Percentiles rank a stretch among this genome's conserved stretches.
Conservation (phyloP, 2,797 vertebrate species). For the Enteromius afrohamiltoni region DNA sequence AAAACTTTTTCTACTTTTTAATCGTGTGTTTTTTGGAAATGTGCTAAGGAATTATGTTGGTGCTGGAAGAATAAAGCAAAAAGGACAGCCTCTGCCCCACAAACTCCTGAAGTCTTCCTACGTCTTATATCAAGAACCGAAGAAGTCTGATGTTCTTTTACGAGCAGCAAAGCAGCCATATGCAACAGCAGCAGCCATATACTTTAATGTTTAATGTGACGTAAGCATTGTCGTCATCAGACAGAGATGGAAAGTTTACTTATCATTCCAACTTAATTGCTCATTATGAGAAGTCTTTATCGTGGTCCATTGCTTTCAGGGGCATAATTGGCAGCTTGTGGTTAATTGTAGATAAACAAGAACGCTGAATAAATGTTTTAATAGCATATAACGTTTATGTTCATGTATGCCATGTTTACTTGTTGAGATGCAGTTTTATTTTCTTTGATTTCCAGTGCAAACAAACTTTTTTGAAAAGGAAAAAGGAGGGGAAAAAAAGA, state of each 20-base stretch:
- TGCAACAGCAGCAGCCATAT: slow-evolving; percentile 42
- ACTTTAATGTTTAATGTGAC: slow-evolving; percentile 5
- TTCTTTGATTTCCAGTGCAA: slow-evolving; percentile 10
- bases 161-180: slow-evolving; percentile 17
- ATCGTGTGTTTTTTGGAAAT: slow-evolving; percentile 39
- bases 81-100: slow-evolving; percentile 19
- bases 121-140: slow-evolving; percentile 37
- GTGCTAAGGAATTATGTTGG: slow-evolving; percentile 43
- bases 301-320: slow-evolving; percentile 41
- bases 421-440: slow-evolving; percentile 42
- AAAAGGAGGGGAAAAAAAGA: slow-evolving; percentile 1
- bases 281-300: slow-evolving; percentile 21
- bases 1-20: slow-evolving; percentile 52
- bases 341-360: slow-evolving; percentile 37
- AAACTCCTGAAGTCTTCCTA: slow-evolving; percentile 51
- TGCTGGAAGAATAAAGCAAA: slow-evolving; percentile 51
- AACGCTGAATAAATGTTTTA: slow-evolving; percentile 33
- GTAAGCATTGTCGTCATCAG: slow-evolving; percentile 19
- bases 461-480: slow-evolving; percentile 33
- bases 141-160: slow-evolving; percentile 7
- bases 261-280: slow-evolving; percentile 49
- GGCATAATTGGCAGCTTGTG: slow-evolving; percentile 61
- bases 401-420: slow-evolving; percentile 60
- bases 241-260: slow-evolving; percentile 22
- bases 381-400: slow-evolving; percentile 40